phyloP scores from a whole-genome alignment of 2,888 invertebrate species.

The Eurois occulta region DNA sequence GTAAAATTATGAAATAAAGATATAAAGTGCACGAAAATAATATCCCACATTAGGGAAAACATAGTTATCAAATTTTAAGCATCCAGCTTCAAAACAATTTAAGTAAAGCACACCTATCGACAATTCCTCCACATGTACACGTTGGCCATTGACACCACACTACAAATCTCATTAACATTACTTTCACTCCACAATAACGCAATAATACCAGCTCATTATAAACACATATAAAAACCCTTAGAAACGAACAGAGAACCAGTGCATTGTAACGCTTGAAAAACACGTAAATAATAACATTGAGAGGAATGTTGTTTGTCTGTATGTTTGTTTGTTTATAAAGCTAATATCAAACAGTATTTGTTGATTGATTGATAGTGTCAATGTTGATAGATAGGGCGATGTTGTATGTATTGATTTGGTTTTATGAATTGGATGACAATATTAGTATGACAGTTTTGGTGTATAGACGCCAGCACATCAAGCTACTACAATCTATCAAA shows the following conservation, averaged over 20 bases:
- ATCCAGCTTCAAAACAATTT: neutral
- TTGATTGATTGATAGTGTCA: slow-evolving; percentile 10
- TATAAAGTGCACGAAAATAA: too few relatives aligned
- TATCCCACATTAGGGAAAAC: too few relatives aligned
- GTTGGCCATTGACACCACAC: neutral
- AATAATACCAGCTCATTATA: slow-evolving; percentile 22
- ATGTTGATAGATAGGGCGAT: slow-evolving; percentile 4
- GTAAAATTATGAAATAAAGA: too few relatives aligned
- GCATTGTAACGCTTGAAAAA: slow-evolving; percentile 22
- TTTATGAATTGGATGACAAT: neutral
- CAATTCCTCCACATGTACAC: neutral
- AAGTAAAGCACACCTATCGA: neutral
- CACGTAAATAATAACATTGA: slow-evolving; percentile 46
- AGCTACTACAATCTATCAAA: too few relatives aligned
- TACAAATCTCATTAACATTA: neutral
- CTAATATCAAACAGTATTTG: slow-evolving; percentile 6
- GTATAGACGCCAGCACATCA: too few relatives aligned
- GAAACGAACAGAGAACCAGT: slow-evolving; percentile 6
- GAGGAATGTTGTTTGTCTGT: slow-evolving; percentile 40
- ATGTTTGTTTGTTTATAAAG: slow-evolving; percentile 41
- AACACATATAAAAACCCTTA: neutral
- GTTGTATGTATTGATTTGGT: neutral
- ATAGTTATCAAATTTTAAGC: neutral
- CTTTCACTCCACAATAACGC: slow-evolving; percentile 10
- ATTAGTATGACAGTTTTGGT: neutral